A percentile compares a stretch with the other conserved stretches of the same genome.
Conservation (phyloP, 2,888 invertebrate species). For the Pharmacophagus antenor region DNA sequence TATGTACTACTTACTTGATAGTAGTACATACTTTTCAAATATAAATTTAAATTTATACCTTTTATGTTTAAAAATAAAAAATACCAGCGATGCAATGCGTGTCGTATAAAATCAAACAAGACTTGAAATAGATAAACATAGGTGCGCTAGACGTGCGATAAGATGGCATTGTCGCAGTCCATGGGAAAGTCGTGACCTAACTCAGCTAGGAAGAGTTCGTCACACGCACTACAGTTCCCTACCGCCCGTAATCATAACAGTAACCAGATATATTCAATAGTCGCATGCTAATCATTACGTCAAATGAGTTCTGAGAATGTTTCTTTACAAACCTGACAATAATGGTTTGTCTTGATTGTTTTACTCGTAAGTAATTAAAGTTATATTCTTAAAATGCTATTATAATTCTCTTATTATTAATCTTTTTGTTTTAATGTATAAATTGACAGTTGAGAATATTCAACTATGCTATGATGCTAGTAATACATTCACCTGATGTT, state of each 20-base stretch:
- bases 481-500: too few species aligned
- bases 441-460: too few species aligned
- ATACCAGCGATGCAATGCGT: neutral
- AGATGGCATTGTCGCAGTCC: conserved; percentile 39
- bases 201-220: conserved; percentile 39
- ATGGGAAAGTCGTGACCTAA: conserved; percentile 44
- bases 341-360: neutral
- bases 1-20: too few species aligned
- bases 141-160: conserved; percentile 33
- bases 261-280: conserved; percentile 10
- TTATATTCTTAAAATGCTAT: too few species aligned
- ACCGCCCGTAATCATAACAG: conserved; percentile 25
- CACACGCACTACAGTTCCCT: conserved; percentile 21
- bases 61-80: neutral
- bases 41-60: too few species aligned
- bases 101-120: conserved; percentile 26
- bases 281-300: neutral
- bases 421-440: too few species aligned
- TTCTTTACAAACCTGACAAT: neutral
- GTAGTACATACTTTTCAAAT: too few species aligned
- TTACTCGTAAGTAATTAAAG: too few species aligned
- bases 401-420: neutral
- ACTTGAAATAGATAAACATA: conserved; percentile 29
- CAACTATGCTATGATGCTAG: too few species aligned
- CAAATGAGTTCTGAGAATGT: conserved; percentile 1